Conservation (phyloP, 2,888 invertebrate genomes). For the Heliconius cydno region DNA sequence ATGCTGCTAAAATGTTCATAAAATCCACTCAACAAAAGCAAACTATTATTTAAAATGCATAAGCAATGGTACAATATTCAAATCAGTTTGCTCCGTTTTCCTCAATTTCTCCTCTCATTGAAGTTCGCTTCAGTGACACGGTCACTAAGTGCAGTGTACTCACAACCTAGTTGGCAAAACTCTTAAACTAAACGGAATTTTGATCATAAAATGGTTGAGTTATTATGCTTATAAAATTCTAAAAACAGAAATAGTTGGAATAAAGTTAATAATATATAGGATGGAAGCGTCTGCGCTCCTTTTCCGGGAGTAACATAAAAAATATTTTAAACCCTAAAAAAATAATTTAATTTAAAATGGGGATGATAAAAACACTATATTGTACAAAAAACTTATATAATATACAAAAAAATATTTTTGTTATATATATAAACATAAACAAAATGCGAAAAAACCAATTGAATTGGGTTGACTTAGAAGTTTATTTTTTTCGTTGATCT, state of each 20-base stretch:
- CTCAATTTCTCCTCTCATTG: conserved; percentile 35
- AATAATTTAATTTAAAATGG: no score
- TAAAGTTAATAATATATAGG: background rate
- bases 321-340: no score
- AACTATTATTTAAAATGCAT: conserved; percentile 21
- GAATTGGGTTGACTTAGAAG: no score
- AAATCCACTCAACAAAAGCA: background rate
- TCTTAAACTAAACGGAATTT: background rate
- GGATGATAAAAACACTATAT: no score
- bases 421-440: no score
- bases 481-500: no score
- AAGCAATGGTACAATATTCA: background rate
- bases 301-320: no score
- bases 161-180: conserved; percentile 29
- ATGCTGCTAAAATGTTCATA: background rate
- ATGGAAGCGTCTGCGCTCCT: no score
- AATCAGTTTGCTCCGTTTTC: conserved; percentile 7
- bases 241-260: background rate
- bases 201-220: background rate
- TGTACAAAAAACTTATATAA: no score
- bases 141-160: conserved; percentile 11
- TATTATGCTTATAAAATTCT: background rate
- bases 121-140: conserved; percentile 28
- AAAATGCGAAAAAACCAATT: no score
- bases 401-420: background rate